Conservation (phyloP, 1,140 invertebrate species). For the Anadara kagoshimensis region DNA sequence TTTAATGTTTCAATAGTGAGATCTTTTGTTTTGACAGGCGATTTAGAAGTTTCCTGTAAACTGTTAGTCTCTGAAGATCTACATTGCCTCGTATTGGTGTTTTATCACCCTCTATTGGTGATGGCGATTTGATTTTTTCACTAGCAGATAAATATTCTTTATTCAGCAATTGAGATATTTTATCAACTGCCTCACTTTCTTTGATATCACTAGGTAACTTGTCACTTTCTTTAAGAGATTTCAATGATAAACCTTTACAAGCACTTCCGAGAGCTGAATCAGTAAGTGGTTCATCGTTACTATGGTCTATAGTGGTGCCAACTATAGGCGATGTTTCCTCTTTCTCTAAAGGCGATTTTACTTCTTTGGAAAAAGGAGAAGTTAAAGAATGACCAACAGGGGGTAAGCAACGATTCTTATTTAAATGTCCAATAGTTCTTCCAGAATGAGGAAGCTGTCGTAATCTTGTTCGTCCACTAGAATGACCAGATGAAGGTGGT, state of each 20-base stretch:
- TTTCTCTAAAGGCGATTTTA: not conserved
- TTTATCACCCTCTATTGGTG: too few relatives aligned
- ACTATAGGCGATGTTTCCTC: too few relatives aligned
- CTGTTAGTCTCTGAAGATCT: conserved; percentile 43
- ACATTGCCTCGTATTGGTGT: conserved; percentile 2
- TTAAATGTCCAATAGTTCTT: conserved; percentile 54
- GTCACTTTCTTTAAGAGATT: too few relatives aligned
- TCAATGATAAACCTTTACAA: too few relatives aligned
- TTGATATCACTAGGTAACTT: too few relatives aligned
- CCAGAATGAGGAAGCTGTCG: conserved; percentile 55
- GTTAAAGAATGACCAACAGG: conserved; percentile 63
- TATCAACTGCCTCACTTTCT: too few relatives aligned
- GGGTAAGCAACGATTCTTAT: conserved; percentile 69
- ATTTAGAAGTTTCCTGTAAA: conserved; percentile 19
- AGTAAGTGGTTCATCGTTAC: too few relatives aligned
- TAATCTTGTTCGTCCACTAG: conserved; percentile 48
- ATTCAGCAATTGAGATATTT: too few relatives aligned
- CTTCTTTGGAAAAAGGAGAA: conserved; percentile 25
- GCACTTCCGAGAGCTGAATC: too few relatives aligned
- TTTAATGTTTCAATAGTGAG: conserved; percentile 48
- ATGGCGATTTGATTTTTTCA: too few relatives aligned
- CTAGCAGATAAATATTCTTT: too few relatives aligned
- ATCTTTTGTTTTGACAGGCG: conserved; percentile 46
- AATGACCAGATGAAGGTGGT: conserved; percentile 62
- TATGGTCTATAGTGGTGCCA: too few relatives aligned